Evolutionary conservation across 2,888 invertebrate species (phyloP).

Genomic region (Folsomia manolachei): DNA sequence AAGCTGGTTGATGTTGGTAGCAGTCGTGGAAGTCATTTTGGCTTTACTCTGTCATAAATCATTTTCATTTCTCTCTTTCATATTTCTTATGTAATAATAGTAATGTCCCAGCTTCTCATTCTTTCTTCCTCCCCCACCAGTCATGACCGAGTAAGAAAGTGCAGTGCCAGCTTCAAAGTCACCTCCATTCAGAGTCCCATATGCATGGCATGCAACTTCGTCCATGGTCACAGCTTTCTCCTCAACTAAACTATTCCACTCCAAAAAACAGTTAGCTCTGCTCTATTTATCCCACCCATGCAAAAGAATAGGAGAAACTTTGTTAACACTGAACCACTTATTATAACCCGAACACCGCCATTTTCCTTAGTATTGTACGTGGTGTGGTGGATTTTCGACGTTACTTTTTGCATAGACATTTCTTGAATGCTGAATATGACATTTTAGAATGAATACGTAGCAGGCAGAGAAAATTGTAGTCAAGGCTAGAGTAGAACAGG

Average conservation of each 20-base stretch:
- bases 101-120: not conserved
- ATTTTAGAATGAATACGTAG: too few species aligned
- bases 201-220: not conserved
- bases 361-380: not conserved
- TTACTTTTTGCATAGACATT: not conserved
- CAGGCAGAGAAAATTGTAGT: too few species aligned
- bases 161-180: not conserved
- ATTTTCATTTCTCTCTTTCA: constrained; percentile 3
- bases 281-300: not conserved
- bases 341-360: too few species aligned
- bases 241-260: not conserved
- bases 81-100: not conserved
- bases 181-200: not conserved
- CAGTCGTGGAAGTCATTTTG: not conserved
- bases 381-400: not conserved
- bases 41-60: constrained; percentile 3
- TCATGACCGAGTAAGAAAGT: not conserved
- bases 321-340: too few species aligned
- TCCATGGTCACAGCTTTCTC: constrained; percentile 8
- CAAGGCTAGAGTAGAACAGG: not conserved
- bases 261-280: not conserved
- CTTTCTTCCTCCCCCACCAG: not conserved
- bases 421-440: too few species aligned
- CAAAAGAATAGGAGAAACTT: too few species aligned
- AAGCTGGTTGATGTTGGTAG: not conserved